Conservation (phyloP, 2,888 invertebrate species). For the Noctua janthe region DNA sequence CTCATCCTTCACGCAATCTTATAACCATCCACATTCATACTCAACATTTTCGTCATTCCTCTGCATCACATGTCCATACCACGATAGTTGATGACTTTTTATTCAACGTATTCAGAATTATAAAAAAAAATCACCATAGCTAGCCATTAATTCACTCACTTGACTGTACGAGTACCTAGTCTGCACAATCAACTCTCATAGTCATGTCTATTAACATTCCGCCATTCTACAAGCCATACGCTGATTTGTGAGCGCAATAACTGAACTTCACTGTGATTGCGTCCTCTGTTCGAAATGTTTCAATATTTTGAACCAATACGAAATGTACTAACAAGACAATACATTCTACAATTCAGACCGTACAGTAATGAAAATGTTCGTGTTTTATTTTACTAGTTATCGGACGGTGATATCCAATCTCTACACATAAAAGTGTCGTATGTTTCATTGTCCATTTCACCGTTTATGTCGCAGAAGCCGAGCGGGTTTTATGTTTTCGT, state of each 20-base stretch:
- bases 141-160: not conserved
- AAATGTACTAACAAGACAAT: constrained; percentile 30
- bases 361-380: constrained; percentile 32
- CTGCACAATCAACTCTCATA: constrained; percentile 12
- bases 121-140: no score
- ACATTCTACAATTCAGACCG: constrained; percentile 23
- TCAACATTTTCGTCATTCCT: no score
- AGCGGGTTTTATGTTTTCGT: constrained; percentile 20
- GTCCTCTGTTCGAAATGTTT: constrained; percentile 21
- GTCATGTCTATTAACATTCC: constrained; percentile 10
- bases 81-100: no score
- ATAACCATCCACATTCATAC: no score
- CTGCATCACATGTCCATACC: no score
- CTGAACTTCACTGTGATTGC: constrained; percentile 19
- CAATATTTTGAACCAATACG: constrained; percentile 17
- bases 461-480: constrained; percentile 13
- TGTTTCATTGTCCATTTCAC: constrained; percentile 30
- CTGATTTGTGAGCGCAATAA: constrained; percentile 36
- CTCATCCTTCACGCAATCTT: no score
- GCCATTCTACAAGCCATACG: not conserved
- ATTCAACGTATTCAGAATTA: no score
- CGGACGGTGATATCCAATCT: constrained; percentile 18
- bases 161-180: not conserved
- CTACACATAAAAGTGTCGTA: constrained; percentile 26
- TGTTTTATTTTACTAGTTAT: constrained; percentile 24